Percentiles rank a stretch among this genome's conserved stretches.
Evolutionary conservation across 2,888 invertebrate genomes (phyloP).

Genomic region (Cataglyphis altisquamis): DNA sequence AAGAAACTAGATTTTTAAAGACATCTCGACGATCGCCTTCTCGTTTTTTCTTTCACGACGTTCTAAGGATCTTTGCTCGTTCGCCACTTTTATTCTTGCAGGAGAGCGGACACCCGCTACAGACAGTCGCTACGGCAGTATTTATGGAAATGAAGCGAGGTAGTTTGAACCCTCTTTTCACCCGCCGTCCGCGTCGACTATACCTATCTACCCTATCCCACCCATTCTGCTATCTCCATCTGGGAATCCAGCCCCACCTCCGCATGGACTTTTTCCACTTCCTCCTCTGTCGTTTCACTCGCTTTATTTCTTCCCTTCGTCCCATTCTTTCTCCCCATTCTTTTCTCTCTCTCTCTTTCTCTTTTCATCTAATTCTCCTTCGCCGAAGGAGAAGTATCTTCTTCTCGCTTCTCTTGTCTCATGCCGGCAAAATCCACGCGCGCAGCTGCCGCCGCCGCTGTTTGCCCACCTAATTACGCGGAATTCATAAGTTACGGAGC

Average conservation of each 20-base stretch:
- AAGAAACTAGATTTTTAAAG: neutral
- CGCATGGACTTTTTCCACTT: conserved; percentile 47
- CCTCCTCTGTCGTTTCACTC: conserved; percentile 33
- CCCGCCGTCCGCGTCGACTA: conserved; percentile 49
- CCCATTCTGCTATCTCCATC: conserved; percentile 20
- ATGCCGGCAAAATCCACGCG: conserved; percentile 62
- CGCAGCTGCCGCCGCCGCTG: conserved; percentile 71
- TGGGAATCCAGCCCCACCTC: conserved; percentile 8
- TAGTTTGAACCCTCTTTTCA: conserved; percentile 78
- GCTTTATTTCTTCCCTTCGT: conserved; percentile 49
- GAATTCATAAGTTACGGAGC: conserved; percentile 81
- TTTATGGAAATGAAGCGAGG: conserved; percentile 83
- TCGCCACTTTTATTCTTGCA: conserved; percentile 38
- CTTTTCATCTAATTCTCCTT: neutral
- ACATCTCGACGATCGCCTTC: neutral
- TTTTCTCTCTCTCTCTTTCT: conserved; percentile 6
- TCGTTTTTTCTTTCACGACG: conserved; percentile 6
- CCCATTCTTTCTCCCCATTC: neutral
- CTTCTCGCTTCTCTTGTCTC: conserved; percentile 53
- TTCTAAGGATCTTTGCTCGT: conserved; percentile 16
- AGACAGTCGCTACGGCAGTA: conserved; percentile 76
- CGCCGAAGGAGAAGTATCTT: conserved; percentile 18
- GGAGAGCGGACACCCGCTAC: conserved; percentile 62
- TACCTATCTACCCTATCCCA: conserved; percentile 30
- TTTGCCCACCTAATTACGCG: conserved; percentile 83